Evolutionary conservation across 2,888 invertebrate species (phyloP), one percentile per base, ranked within the genome.

Genomic region (Odontocolon sp.): DNA sequence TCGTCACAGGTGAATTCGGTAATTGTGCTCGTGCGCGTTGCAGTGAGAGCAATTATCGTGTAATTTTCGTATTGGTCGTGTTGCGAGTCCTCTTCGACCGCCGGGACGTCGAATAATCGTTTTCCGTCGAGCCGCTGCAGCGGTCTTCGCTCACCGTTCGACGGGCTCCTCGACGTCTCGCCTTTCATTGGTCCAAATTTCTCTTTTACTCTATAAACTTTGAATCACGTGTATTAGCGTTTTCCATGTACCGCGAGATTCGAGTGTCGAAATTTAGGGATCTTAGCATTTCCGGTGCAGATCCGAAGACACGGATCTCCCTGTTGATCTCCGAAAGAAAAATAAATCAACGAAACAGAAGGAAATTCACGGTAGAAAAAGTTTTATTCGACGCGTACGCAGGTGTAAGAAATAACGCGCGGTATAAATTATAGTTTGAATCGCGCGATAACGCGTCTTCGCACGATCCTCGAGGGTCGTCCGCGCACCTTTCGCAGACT

Each of bases 181-280:
- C 54, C 71, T 71, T 54, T 76, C 76, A 76, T 76, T 67, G 47
- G 76, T 57, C 50, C 54, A 31, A 33, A 40, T 63, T 63, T 61
- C 9, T 21, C 11, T 50, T 9, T 38, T 45, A 16, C 6, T 14
- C 6, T 40, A 14, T 16, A 50, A 14, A 23, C 21, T 18, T 38
- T 40, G 23, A 8, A 5, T 18, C 14, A 2, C 36, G 38, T 14
- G 11, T n/a, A n/a, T n/a, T n/a, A n/a, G n/a, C n/a, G n/a, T n/a
- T n/a, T n/a, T 38, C 38, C 8, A 45, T n/a, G 18, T 18, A 5
- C 6, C 50, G 28, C 11, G 11, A 28, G 11, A 11, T 52, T 21
- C 14, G n/a, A 9, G 16, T 3, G 18, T 45, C 3, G 4, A 23
- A n/a, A 18, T 26, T 6, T 8, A 40, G 5, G 16, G 9, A 6